phyloP scores from a whole-genome alignment of 2,888 invertebrate species.

The Metallyticus violacea region DNA sequence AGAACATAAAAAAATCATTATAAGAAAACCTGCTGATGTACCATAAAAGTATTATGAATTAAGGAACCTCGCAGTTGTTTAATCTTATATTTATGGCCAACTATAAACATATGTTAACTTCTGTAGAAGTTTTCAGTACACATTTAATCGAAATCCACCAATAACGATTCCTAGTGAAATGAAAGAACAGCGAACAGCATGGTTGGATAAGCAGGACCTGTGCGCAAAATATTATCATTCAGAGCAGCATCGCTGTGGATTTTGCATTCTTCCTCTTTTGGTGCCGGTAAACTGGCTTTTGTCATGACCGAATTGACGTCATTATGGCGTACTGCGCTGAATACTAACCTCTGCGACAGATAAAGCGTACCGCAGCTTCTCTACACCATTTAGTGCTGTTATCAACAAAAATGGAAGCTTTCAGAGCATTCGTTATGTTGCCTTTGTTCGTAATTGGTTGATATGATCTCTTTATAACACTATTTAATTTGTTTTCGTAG shows the following conservation, averaged over 20 bases:
- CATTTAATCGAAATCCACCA: neutral
- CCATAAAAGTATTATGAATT: too few species aligned
- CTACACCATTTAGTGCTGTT: neutral
- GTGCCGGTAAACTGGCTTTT: neutral
- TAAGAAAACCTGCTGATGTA: too few species aligned
- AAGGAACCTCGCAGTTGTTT: too few species aligned
- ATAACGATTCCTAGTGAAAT: neutral
- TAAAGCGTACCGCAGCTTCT: too few species aligned
- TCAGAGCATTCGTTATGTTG: too few species aligned
- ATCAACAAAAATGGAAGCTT: too few species aligned
- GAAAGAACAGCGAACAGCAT: neutral
- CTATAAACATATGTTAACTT: too few species aligned
- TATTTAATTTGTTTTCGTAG: too few species aligned
- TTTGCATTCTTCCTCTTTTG: neutral
- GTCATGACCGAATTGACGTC: neutral
- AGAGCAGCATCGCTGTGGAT: neutral
- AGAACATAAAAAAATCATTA: too few species aligned
- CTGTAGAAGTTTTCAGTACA: too few species aligned
- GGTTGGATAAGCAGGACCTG: neutral
- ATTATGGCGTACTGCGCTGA: neutral
- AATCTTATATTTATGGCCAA: neutral
- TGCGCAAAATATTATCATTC: neutral
- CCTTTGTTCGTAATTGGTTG: too few species aligned
- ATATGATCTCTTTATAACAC: too few species aligned
- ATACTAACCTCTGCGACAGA: neutral